Conservation (phyloP, 2,888 invertebrate species). For the Drosophila dives region DNA sequence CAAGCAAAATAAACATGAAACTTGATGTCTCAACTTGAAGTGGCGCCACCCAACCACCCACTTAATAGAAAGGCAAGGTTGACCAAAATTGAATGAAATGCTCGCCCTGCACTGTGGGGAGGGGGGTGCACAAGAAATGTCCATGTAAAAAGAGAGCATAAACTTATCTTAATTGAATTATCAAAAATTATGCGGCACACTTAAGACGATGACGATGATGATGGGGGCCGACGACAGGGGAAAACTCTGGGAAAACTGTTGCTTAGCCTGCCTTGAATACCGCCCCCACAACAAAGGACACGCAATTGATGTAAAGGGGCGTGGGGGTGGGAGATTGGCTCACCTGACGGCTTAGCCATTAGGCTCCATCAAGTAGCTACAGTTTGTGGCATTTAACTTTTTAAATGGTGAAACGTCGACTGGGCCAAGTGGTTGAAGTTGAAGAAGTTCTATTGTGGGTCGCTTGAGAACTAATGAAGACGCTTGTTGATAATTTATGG, state of each 20-base stretch:
- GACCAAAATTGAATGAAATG: slow-evolving; percentile 64
- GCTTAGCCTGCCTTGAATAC: slow-evolving; percentile 37
- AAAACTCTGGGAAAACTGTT: slow-evolving; percentile 39
- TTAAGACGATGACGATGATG: slow-evolving; percentile 52
- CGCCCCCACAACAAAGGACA: slow-evolving; percentile 54
- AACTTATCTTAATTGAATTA: slow-evolving; percentile 78
- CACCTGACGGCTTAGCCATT: slow-evolving; percentile 50
- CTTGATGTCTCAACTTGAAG: slow-evolving; percentile 63
- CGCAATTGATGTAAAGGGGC: slow-evolving; percentile 36
- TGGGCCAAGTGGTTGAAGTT: slow-evolving; percentile 14
- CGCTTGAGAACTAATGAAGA: slow-evolving; percentile 72
- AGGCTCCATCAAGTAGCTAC: slow-evolving; percentile 48
- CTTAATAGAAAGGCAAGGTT: slow-evolving; percentile 2
- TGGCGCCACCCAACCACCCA: background rate
- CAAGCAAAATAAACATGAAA: slow-evolving; percentile 62
- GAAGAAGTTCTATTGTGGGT: slow-evolving; percentile 27
- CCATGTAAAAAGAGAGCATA: slow-evolving; percentile 45
- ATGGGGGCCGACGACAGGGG: slow-evolving; percentile 1
- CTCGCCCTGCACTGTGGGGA: background rate
- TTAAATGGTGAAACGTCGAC: slow-evolving; percentile 44
- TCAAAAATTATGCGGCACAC: slow-evolving; percentile 75
- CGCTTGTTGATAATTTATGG: slow-evolving; percentile 71
- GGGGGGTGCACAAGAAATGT: slow-evolving; percentile 21
- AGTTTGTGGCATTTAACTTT: slow-evolving; percentile 71
- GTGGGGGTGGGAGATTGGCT: background rate